These are phyloP conservation scores for Galaxias olidus DNA, from an alignment of 2,797 vertebrate species.

Conservation along the genomic window DNA sequence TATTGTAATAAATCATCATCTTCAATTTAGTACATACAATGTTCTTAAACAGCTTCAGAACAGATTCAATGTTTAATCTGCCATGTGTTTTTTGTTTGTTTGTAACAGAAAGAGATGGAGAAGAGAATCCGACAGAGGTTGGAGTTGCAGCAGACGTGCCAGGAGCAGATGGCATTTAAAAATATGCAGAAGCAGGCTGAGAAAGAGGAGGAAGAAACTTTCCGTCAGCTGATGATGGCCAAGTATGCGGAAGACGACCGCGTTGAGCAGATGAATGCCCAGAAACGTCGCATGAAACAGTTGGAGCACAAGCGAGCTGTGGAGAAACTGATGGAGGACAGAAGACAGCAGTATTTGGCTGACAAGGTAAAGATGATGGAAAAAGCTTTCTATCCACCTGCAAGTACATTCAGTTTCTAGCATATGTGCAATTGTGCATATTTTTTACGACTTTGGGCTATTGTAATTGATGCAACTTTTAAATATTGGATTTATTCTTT, in stretches of 20 bases:
- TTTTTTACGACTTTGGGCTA: no score
- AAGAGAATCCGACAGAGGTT: conserved; percentile 81
- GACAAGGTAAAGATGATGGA: no score
- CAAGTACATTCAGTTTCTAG: no score
- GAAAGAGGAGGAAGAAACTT: conserved; percentile 84
- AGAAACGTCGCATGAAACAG: conserved; percentile 88
- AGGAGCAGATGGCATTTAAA: conserved; percentile 85
- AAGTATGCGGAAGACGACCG: conserved; percentile 91
- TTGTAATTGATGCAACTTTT: no score
- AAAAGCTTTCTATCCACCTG: no score
- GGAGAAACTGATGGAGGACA: conserved; percentile 84
- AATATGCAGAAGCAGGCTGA: conserved; percentile 72
- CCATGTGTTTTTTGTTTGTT: neutral
- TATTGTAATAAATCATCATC: conserved; percentile 68
- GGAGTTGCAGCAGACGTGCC: conserved; percentile 78
- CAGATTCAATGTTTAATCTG: neutral
- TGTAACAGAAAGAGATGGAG: conserved; percentile 84
- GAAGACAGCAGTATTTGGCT: conserved; percentile 73
- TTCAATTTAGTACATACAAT: neutral
- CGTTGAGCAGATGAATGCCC: conserved; percentile 88
- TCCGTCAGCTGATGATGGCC: conserved; percentile 79
- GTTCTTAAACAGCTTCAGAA: neutral
- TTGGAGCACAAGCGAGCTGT: conserved; percentile 85
- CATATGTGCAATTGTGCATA: no score
- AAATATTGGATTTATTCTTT: no score